Conservation (phyloP, 2,888 invertebrate species). For the Cerceris rybyensis region DNA sequence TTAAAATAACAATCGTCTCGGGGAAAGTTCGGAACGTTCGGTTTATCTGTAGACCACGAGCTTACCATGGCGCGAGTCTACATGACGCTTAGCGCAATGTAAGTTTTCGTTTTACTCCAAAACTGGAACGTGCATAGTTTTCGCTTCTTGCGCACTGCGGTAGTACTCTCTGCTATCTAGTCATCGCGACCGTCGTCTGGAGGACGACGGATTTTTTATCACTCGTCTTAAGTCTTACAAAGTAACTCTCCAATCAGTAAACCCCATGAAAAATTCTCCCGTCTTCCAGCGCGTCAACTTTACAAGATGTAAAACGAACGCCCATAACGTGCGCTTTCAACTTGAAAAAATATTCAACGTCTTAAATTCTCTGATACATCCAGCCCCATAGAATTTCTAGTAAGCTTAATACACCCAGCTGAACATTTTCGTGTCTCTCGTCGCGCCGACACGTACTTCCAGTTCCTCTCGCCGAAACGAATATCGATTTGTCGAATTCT, state of each 20-base stretch:
- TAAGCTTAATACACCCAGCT: too few species aligned
- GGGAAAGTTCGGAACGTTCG: conserved; percentile 1
- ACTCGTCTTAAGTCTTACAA: conserved; percentile 1
- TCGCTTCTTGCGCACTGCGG: conserved; percentile 54
- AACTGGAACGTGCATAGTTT: conserved; percentile 49
- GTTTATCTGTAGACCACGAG: conserved; percentile 5
- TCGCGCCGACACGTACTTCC: not conserved
- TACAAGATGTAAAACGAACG: not conserved
- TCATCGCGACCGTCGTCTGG: conserved; percentile 11
- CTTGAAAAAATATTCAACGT: too few species aligned
- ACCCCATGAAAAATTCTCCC: conserved; percentile 10
- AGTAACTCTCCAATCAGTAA: conserved; percentile 17
- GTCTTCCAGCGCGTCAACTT: not conserved
- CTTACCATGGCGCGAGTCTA: not conserved
- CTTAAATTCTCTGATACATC: too few species aligned
- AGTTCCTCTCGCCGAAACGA: not conserved
- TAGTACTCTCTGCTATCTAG: conserved; percentile 24
- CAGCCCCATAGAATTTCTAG: too few species aligned
- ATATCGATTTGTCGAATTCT: conserved; percentile 48
- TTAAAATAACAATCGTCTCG: not conserved
- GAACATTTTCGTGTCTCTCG: not conserved
- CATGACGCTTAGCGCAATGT: conserved; percentile 28
- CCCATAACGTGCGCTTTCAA: too few species aligned
- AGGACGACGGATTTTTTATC: conserved; percentile 23
- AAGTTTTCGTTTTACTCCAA: conserved; percentile 34